A percentile compares a stretch with the other conserved stretches of the same genome.
phyloP scores from a whole-genome alignment of 2,888 invertebrate genomes.

The Oegoconia quadripuncta region DNA sequence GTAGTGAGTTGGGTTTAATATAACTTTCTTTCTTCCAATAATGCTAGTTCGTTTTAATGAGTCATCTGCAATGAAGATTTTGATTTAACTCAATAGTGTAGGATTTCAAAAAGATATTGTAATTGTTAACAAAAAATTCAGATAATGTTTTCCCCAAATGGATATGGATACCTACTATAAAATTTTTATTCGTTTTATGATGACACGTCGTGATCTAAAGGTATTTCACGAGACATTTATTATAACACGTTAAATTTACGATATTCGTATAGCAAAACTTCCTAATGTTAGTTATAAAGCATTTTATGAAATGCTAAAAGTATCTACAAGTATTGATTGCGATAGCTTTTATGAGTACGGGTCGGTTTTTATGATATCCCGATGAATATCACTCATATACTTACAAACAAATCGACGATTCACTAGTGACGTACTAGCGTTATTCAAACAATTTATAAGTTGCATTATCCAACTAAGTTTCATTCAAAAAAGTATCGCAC shows the following conservation, averaged over 20 bases:
- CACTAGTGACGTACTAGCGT: neutral
- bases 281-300: conserved; percentile 30
- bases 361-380: neutral
- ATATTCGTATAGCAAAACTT: conserved; percentile 17
- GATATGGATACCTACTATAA: too few species aligned
- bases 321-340: conserved; percentile 36
- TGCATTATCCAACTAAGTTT: conserved; percentile 19
- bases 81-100: too few species aligned
- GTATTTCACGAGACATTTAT: conserved; percentile 10
- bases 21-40: too few species aligned
- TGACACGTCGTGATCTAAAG: too few species aligned
- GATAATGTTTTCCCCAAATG: too few species aligned
- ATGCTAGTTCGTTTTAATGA: too few species aligned
- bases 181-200: too few species aligned
- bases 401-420: neutral
- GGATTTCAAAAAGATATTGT: too few species aligned
- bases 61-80: too few species aligned
- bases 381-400: neutral
- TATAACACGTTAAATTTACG: conserved; percentile 19
- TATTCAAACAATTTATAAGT: too few species aligned
- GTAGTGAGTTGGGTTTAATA: too few species aligned
- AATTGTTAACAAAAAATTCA: too few species aligned
- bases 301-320: conserved; percentile 40
- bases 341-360: conserved; percentile 33
- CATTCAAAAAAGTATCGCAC: conserved; percentile 48